Conservation (phyloP, 64 coral and sea anemone genomes). For the Cladopsammia gracilis region DNA sequence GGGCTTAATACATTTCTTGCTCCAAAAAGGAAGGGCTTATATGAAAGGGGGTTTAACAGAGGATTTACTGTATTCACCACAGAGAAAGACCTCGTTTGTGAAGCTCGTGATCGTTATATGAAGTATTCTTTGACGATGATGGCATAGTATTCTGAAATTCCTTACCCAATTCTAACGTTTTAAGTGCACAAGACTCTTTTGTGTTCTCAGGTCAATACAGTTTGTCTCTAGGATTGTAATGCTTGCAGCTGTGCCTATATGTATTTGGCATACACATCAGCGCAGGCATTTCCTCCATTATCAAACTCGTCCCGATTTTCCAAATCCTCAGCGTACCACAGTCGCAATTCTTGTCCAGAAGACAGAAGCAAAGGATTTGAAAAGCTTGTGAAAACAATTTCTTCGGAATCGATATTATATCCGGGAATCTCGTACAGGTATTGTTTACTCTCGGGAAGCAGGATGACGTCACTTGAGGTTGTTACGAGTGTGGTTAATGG, state of each 20-base stretch:
- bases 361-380: conserved; percentile 6
- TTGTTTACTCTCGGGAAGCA: not conserved
- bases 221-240: no score
- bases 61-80: no score
- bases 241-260: not conserved
- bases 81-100: no score
- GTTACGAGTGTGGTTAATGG: not conserved
- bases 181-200: no score
- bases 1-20: no score
- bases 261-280: conserved; percentile 54
- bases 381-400: conserved; percentile 28
- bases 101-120: no score
- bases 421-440: not conserved
- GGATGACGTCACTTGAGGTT: not conserved
- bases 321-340: conserved; percentile 54
- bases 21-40: no score
- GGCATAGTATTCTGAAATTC: no score
- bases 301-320: not conserved
- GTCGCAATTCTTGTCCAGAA: conserved; percentile 31
- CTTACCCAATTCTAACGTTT: no score
- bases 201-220: no score
- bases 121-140: no score
- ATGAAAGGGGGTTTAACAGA: no score
- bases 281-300: conserved; percentile 16
- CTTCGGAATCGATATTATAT: conserved; percentile 4